Percentiles rank a stretch among this genome's conserved stretches.
Evolutionary conservation across 2,888 invertebrate genomes (phyloP).

Genomic region (Cordylochernes scorpioides): DNA sequence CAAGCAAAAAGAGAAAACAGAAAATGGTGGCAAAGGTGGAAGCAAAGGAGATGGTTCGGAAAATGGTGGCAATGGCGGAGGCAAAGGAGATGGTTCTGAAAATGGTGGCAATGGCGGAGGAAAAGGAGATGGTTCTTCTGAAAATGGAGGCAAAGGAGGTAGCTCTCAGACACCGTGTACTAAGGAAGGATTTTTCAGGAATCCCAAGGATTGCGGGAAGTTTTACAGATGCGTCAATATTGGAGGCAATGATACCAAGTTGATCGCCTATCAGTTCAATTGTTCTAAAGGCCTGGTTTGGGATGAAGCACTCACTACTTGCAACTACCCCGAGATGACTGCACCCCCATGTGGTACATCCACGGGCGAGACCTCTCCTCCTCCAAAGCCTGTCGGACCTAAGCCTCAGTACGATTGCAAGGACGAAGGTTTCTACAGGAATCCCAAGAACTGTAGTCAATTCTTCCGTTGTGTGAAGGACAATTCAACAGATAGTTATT

Average conservation of each 20-base stretch:
- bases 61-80: no score
- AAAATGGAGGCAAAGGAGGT: no score
- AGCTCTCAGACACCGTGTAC: neutral
- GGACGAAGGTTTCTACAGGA: constrained; percentile 14
- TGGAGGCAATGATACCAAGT: neutral
- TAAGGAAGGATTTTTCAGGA: constrained; percentile 5
- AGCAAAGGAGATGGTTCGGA: no score
- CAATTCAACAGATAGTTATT: no score
- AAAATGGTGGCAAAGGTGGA: no score
- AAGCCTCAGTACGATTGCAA: constrained; percentile 6
- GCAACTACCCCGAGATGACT: constrained; percentile 47
- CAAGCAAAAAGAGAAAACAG: neutral
- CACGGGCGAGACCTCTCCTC: neutral
- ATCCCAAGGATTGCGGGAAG: constrained; percentile 7
- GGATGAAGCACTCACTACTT: constrained; percentile 29
- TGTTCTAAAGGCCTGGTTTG: constrained; percentile 36
- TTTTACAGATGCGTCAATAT: constrained; percentile 3
- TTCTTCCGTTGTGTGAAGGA: constrained; percentile 14
- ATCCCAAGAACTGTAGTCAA: constrained; percentile 13
- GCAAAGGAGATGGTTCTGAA: constrained; percentile 1
- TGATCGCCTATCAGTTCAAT: constrained; percentile 1
- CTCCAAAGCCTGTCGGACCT: constrained; percentile 2
- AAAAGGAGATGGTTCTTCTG: no score
- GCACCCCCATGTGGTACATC: constrained; percentile 32
- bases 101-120: no score